These are phyloP conservation scores for Lemur catta DNA, from an alignment of 2,797 vertebrate species.

Conservation along the genomic window DNA sequence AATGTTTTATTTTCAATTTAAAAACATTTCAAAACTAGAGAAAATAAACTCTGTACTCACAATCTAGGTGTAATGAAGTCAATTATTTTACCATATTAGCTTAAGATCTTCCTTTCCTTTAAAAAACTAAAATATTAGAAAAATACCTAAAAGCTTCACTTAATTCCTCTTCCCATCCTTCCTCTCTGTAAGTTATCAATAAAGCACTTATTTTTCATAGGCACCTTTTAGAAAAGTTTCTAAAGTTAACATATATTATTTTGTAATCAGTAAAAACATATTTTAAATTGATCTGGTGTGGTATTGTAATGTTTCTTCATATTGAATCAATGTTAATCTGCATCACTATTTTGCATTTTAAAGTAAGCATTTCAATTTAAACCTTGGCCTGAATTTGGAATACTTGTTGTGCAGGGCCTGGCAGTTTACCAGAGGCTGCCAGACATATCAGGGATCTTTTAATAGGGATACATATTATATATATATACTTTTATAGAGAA, in stretches of 20 bases:
- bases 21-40: conserved; percentile 18
- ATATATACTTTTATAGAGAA: not conserved
- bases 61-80: not conserved
- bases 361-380: not conserved
- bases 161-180: not conserved
- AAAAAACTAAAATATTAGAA: not conserved
- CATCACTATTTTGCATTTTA: not conserved
- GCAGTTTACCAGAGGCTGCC: not conserved
- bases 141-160: not conserved
- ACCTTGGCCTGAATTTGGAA: not conserved
- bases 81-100: not conserved
- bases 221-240: not conserved
- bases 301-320: not conserved
- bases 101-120: not conserved
- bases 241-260: not conserved
- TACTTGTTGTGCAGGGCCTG: not conserved
- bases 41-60: not conserved
- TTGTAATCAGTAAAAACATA: not conserved
- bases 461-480: not conserved
- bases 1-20: conserved; percentile 12
- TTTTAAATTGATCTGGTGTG: not conserved
- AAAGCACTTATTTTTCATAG: not conserved
- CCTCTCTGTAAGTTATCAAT: not conserved
- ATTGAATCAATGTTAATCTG: not conserved
- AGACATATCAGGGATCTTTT: not conserved